phyloP scores from a whole-genome alignment of 2,113 vertebrate species.

The Cyprinus carpio region DNA sequence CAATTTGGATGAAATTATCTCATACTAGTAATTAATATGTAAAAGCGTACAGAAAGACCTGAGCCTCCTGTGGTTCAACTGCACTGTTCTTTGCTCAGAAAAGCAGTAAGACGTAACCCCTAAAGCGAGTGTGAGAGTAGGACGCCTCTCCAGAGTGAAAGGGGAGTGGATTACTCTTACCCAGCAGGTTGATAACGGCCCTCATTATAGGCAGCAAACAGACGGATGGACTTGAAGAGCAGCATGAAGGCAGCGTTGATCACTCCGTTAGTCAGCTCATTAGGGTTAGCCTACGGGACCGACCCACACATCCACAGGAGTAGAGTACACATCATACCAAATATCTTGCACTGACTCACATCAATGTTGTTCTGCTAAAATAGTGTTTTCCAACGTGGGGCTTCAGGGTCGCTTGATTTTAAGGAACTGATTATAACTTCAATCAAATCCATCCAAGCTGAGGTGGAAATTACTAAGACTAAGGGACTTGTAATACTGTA shows the following conservation, averaged over 20 bases:
- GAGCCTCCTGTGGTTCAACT: neutral
- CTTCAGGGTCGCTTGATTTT: neutral
- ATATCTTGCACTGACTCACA: neutral
- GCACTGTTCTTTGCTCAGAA: neutral
- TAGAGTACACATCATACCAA: constrained; percentile 23
- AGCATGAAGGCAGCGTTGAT: constrained; percentile 95
- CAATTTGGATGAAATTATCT: neutral
- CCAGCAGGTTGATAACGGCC: constrained; percentile 95
- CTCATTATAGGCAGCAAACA: constrained; percentile 96
- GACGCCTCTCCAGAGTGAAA: constrained; percentile 1
- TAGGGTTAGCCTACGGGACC: constrained; percentile 86
- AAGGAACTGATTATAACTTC: neutral
- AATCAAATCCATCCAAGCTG: neutral
- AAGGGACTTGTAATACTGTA: neutral
- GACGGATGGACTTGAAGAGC: constrained; percentile 93
- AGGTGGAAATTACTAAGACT: neutral
- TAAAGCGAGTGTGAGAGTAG: neutral
- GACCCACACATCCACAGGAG: constrained; percentile 13
- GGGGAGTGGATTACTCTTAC: constrained; percentile 71
- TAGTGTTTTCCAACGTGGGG: neutral
- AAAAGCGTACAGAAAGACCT: neutral
- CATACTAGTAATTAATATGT: neutral
- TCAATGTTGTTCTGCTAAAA: constrained; percentile 4
- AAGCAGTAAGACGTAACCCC: neutral
- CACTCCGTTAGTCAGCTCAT: constrained; percentile 92